Base-by-base conservation (phyloP, 1,140 invertebrate genomes). In the Amphibalanus amphitrite region DNA sequence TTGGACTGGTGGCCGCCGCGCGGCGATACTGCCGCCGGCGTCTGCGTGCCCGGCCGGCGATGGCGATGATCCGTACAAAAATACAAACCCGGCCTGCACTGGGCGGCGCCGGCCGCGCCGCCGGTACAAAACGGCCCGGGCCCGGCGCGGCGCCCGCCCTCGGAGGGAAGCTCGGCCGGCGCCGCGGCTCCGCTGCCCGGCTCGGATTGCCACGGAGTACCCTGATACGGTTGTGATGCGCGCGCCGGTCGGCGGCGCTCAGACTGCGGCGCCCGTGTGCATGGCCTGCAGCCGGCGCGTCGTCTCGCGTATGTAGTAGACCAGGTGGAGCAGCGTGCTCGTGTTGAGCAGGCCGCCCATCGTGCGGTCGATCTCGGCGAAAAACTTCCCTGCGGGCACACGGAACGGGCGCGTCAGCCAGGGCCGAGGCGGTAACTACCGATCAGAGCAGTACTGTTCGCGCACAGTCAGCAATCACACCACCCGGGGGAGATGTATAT, bases 271-370 rank as follows among this genome's bases (percentile, higher is more conserved):
- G 65, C 65, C 10, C n/a, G n/a, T 28, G 28, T 67, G 65, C 8
- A 67, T 67, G 3, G 8, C n/a, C 65, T 67, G 65, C 8, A 67
- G 65, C 3, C 65, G 65, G 0, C 65, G 65, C 65, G 65, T 67
- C 65, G 65, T 28, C 65, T 67, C 65, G 23, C 65, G 65, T 8
- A 67, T 28, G 65, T 67, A 67, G 65, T 67, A 67, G 26, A 67
- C 65, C 65, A 67, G 65, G 8, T 67, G 26, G n/a, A 67, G 65
- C 23, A 67, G 65, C 28, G 65, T 67, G 28, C 65, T 67, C n/a
- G 65, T 67, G 23, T 10, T 25, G 6, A 28, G 28, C 65, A 67
- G 65, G 17, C n/a, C 65, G 65, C 65, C 65, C 65, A 67, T 67
- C 4, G 65, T 67, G 3, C 65, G 65, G 65, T 67, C 65, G 28